Evolutionary conservation across 2,797 vertebrate species (phyloP), one percentile per base, ranked within the genome.

Genomic region (Lepus townsendii): DNA sequence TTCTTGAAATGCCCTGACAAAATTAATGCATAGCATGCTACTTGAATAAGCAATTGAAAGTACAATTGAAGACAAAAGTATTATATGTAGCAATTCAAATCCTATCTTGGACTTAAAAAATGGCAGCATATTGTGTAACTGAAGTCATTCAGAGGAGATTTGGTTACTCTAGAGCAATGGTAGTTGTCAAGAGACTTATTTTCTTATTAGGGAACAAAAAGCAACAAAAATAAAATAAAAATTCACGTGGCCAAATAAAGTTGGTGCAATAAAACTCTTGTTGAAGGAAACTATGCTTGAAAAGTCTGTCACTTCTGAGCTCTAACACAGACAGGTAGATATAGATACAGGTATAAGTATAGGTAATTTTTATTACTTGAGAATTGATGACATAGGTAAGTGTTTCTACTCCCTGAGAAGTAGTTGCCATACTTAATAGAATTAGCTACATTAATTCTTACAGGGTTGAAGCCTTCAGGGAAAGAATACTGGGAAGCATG

Each of bases 1-100:
- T 98, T 97, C 72, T 90, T 97, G 83, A 86, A 96, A 95, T 95
- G 86, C 95, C 96, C 90, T 92, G 72, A 96, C 69, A 97, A 60
- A 88, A 93, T 83, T 96, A 91, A 82, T 84, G 72, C 52, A 72
- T 57, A 73, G 72, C 54, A 7, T 2, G 71, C 77, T 96, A 96
- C 94, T 93, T 84, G 91, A 98, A 96, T 95, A 97, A 10, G 5
- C 50, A 85, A 84, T 88, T 90, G 84, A 75, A 96, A 78, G 5
- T 90, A 86, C 60, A 91, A 47, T 94, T 93, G 93, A 91, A 96
- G 71, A 92, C 88, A 94, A 82, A 88, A 63, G 86, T 77, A 79
- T 30, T 89, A 30, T 78, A 94, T 90, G 42, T 27, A 30, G 32
- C 63, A 85, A 5, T 7, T 7, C 1, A 32, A 22, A 68, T 22